Percentiles rank a stretch among this genome's conserved stretches.
Evolutionary conservation across 1,140 invertebrate species (phyloP).

Genomic region (Cryptotermes secundus): DNA sequence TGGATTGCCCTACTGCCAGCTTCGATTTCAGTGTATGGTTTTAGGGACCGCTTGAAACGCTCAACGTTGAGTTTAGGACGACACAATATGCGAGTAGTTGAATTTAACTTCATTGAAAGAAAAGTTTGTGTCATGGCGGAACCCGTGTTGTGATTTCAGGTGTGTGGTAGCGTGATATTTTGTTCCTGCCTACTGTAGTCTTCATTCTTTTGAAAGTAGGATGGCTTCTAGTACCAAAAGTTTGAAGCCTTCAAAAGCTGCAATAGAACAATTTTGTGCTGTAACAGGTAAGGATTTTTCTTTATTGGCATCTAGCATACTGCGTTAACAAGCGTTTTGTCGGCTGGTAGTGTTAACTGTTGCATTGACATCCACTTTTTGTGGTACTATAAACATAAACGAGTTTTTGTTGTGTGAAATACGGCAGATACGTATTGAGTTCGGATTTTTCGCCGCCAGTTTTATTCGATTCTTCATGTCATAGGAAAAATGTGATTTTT

Average conservation of each 20-base stretch:
- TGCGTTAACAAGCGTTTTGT: neutral
- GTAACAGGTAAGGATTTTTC: neutral
- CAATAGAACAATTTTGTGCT: constrained; percentile 2
- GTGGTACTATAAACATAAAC: neutral
- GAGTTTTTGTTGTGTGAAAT: neutral
- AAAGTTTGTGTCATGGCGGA: neutral
- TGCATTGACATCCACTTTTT: no score
- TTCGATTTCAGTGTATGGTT: no score
- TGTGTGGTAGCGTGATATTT: neutral
- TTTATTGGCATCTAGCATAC: neutral
- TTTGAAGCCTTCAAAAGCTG: neutral
- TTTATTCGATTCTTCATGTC: neutral
- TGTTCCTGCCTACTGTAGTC: neutral
- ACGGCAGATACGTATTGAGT: neutral
- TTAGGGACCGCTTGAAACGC: no score
- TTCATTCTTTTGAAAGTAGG: neutral
- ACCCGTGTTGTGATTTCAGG: neutral
- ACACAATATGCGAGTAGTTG: no score
- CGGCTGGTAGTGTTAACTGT: no score
- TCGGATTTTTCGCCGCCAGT: neutral
- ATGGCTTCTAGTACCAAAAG: neutral
- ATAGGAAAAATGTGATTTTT: neutral
- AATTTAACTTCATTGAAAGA: no score
- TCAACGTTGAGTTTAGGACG: no score
- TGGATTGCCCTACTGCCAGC: no score